Conservation (phyloP, 2,113 vertebrate species). For the Leptosomus discolor region DNA sequence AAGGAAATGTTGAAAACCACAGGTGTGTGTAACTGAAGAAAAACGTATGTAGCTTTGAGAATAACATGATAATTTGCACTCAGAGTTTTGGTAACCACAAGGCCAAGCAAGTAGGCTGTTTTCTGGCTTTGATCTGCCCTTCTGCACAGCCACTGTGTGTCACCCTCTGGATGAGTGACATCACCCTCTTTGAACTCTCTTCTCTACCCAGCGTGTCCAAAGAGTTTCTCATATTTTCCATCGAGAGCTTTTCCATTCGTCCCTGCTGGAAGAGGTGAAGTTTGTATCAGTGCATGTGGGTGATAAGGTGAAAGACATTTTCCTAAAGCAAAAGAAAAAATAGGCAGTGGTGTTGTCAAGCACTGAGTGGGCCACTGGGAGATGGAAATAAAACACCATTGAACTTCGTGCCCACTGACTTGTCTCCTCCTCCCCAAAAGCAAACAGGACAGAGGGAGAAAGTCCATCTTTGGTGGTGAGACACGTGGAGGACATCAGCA, state of each 20-base stretch:
- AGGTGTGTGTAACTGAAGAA: background rate
- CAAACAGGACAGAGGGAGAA: background rate
- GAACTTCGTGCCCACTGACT: background rate
- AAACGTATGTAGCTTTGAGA: background rate
- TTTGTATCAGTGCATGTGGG: background rate
- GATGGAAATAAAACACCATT: background rate
- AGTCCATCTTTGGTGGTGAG: background rate
- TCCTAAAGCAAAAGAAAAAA: background rate
- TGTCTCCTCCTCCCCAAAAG: background rate
- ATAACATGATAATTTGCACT: background rate
- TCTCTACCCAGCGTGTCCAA: background rate
- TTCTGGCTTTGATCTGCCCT: background rate
- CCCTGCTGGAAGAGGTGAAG: background rate
- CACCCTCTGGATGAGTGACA: background rate
- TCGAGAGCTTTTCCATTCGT: background rate
- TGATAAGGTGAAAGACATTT: slow-evolving; percentile 25
- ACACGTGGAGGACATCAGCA: background rate
- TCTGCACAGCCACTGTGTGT: background rate
- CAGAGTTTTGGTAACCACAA: background rate
- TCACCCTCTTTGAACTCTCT: background rate
- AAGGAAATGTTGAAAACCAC: background rate
- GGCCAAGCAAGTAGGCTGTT: background rate
- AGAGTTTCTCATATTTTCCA: slow-evolving; percentile 18
- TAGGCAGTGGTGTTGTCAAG: background rate
- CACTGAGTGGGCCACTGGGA: background rate